Evolutionary conservation across 1,140 invertebrate species (phyloP).

Genomic region (Listronotus oregonensis): DNA sequence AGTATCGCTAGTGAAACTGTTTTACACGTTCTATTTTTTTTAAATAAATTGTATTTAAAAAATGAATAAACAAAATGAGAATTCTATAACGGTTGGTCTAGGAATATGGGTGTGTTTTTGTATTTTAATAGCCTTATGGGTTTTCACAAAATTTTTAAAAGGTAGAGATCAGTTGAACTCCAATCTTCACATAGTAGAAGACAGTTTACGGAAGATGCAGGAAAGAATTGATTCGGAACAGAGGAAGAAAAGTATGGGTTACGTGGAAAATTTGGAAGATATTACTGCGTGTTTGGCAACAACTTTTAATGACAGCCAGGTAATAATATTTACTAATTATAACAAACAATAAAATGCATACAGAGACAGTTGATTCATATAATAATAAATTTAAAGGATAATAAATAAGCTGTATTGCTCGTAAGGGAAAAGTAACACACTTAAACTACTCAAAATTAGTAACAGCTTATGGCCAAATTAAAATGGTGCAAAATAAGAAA

Average conservation of each 20-base stretch:
- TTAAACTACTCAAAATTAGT: too few species aligned
- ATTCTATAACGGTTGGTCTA: constrained; percentile 35
- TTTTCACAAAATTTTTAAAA: constrained; percentile 41
- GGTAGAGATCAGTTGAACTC: constrained; percentile 39
- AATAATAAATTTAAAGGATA: too few species aligned
- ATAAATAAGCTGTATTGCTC: too few species aligned
- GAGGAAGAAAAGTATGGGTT: constrained; percentile 43
- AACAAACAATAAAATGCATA: too few species aligned
- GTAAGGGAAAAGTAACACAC: too few species aligned
- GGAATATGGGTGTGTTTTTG: constrained; percentile 42
- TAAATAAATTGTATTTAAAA: background rate
- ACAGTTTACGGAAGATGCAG: constrained; percentile 44
- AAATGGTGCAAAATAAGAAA: too few species aligned
- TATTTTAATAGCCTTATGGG: constrained; percentile 39
- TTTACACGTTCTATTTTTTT: too few species aligned
- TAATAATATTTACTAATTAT: background rate
- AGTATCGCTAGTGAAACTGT: background rate
- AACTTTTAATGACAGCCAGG: background rate
- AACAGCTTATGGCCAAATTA: too few species aligned
- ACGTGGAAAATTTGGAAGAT: constrained; percentile 39
- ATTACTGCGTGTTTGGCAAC: constrained; percentile 17
- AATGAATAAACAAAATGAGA: constrained; percentile 19
- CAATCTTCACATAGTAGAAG: constrained; percentile 45
- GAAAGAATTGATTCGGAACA: constrained; percentile 39
- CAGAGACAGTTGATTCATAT: too few species aligned